A percentile compares a stretch with the other conserved stretches of the same genome.
These are phyloP conservation scores for Dryomyza anilis DNA, from an alignment of 2,888 invertebrate genomes.

Conservation along the genomic window DNA sequence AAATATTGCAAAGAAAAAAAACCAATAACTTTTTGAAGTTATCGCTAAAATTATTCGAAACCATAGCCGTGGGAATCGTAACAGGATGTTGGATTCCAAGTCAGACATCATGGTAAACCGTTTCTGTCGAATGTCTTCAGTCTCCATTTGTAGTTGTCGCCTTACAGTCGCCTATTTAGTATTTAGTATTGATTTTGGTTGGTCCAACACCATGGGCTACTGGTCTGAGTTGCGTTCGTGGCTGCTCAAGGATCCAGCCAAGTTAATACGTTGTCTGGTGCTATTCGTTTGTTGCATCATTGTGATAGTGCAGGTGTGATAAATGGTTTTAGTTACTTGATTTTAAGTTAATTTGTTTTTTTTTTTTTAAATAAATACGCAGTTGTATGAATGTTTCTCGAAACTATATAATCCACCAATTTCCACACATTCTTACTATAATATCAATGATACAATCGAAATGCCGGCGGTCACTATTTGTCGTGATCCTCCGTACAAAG, in stretches of 20 bases:
- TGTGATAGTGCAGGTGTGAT: constrained; percentile 66
- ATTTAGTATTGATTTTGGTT: not conserved
- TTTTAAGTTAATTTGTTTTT: not conserved
- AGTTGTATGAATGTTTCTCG: constrained; percentile 67
- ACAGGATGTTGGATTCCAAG: constrained; percentile 25
- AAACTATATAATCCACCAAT: constrained; percentile 70
- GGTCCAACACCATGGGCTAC: constrained; percentile 49
- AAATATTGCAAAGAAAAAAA: not conserved
- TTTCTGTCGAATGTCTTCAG: no score
- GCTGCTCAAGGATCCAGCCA: constrained; percentile 62
- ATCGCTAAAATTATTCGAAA: not conserved
- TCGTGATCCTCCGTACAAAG: constrained; percentile 70
- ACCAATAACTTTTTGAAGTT: no score
- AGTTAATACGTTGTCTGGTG: constrained; percentile 66
- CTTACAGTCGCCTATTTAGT: not conserved
- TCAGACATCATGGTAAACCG: not conserved
- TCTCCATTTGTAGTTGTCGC: constrained; percentile 4
- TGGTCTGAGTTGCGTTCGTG: constrained; percentile 54
- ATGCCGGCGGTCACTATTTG: constrained; percentile 76
- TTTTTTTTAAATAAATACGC: constrained; percentile 33
- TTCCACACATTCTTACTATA: constrained; percentile 71
- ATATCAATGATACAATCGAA: constrained; percentile 69
- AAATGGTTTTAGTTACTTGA: not conserved
- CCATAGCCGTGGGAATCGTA: constrained; percentile 33
- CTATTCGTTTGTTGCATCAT: constrained; percentile 65